Evolutionary conservation across 2,888 invertebrate genomes (phyloP).

Genomic region (Spodoptera littoralis): DNA sequence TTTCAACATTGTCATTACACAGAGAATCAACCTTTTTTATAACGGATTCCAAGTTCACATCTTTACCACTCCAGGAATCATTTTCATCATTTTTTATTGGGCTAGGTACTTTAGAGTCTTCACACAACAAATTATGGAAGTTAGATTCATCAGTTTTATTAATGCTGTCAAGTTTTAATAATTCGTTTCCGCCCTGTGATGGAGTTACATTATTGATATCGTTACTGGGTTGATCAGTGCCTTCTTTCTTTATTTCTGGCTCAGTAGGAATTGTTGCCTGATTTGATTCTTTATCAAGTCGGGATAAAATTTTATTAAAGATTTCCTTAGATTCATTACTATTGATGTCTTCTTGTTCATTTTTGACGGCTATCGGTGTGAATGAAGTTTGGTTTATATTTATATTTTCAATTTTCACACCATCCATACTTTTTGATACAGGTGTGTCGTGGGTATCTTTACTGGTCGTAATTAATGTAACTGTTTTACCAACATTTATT

Average conservation of each 20-base stretch:
- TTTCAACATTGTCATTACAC: slow-evolving; percentile 82
- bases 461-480: slow-evolving; percentile 67
- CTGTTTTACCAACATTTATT: slow-evolving; percentile 78
- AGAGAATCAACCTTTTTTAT: slow-evolving; percentile 93
- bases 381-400: slow-evolving; percentile 16
- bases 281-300: slow-evolving; percentile 27
- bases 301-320: slow-evolving; percentile 15
- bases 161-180: slow-evolving; percentile 20
- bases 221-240: slow-evolving; percentile 1
- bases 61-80: slow-evolving; percentile 94
- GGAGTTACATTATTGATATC: slow-evolving; percentile 23
- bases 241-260: slow-evolving; percentile 15
- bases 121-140: slow-evolving; percentile 41
- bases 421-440: slow-evolving; percentile 40
- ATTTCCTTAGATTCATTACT: slow-evolving; percentile 29
- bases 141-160: slow-evolving; percentile 23
- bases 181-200: slow-evolving; percentile 21
- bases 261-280: slow-evolving; percentile 23
- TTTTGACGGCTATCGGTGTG: slow-evolving; percentile 19
- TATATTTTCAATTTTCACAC: slow-evolving; percentile 43
- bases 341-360: slow-evolving; percentile 40
- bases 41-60: slow-evolving; percentile 94
- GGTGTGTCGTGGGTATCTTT: slow-evolving; percentile 60
- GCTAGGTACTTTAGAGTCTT: slow-evolving; percentile 44
- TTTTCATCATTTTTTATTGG: slow-evolving; percentile 90